Base-by-base conservation (phyloP, 2,113 vertebrate species). In the Herpetotheres cachinnans region DNA sequence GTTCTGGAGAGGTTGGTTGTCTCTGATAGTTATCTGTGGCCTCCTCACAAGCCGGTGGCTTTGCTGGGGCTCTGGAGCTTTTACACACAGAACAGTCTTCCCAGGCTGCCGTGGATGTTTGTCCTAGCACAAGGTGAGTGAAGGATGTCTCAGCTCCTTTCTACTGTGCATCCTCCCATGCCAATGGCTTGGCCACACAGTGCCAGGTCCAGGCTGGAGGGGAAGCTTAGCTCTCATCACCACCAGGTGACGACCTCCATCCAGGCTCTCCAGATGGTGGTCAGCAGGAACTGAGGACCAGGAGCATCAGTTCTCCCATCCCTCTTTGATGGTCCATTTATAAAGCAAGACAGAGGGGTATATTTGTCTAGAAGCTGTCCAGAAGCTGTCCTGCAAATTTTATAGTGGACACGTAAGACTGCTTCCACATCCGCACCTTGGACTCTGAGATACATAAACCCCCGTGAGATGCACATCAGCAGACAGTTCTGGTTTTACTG, bases 31-130 rank as follows among this genome's bases (percentile, higher is more conserved):
- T 74, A 16, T 8, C 65, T 38, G 52, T 47, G 38, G 30, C 42
- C 21, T 63, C 72, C 74, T 61, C 36, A 62, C 38, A 80, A 62
- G 27, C 30, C 0, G 0, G 10, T 44, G 42, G 58, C 49, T 77
- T 84, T 87, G 25, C 58, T 77, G 58, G 21, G 16, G 25, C 38
- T 52, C 54, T 62, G 27, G 54, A 84, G 27, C 59, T 89, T 86
- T 73, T 46, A 61, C 3, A 9, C 12, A 13, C 52, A 50, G 36
- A 70, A 38, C 7, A 18, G 20, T 71, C 36, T 58, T 67, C 11
- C 20, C 5, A 12, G 56, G 21, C 71, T 82, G 42, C n/a, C 4
- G 0, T 0, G 34, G 24, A 46, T 1, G 0, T 49, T 89, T 12
- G 4, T 49, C 18, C 58, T 32, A 40, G 42, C 26, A 59, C 10